Percentiles rank a stretch among this genome's conserved stretches.
Evolutionary conservation across 2,113 vertebrate genomes (phyloP).

Genomic region (Sinocyclocheilus maitianheensis): DNA sequence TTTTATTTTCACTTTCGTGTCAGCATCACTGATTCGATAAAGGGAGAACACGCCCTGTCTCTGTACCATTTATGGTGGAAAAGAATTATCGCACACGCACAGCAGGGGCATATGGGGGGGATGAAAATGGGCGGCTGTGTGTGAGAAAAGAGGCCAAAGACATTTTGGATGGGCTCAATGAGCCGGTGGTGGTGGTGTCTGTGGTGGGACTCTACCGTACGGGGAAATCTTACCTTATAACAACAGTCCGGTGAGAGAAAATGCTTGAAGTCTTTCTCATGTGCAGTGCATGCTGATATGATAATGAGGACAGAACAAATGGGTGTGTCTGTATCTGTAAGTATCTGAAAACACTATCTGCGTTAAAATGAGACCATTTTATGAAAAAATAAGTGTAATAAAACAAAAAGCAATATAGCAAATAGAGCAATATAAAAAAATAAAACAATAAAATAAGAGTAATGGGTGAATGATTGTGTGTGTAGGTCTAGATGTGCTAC

Average conservation of each 20-base stretch:
- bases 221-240: slow-evolving; percentile 58
- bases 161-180: slow-evolving; percentile 44
- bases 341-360: neutral
- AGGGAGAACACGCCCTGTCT: neutral
- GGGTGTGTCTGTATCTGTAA: neutral
- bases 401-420: neutral
- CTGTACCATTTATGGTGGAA: neutral
- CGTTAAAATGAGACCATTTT: neutral
- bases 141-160: slow-evolving; percentile 40
- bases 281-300: no score
- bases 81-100: neutral
- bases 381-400: neutral
- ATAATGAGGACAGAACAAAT: no score
- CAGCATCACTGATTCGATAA: neutral
- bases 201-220: slow-evolving; percentile 49
- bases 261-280: no score
- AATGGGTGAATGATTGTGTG: no score
- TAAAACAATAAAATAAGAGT: neutral
- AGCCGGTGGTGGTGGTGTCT: slow-evolving; percentile 59
- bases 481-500: no score
- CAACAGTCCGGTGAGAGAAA: slow-evolving; percentile 35
- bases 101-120: neutral
- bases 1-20: neutral
- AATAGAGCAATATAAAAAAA: neutral
- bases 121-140: neutral